Evolutionary conservation across 2,888 invertebrate species (phyloP), one percentile per base, ranked within the genome.

Genomic region (Lithophane semibrunnea): DNA sequence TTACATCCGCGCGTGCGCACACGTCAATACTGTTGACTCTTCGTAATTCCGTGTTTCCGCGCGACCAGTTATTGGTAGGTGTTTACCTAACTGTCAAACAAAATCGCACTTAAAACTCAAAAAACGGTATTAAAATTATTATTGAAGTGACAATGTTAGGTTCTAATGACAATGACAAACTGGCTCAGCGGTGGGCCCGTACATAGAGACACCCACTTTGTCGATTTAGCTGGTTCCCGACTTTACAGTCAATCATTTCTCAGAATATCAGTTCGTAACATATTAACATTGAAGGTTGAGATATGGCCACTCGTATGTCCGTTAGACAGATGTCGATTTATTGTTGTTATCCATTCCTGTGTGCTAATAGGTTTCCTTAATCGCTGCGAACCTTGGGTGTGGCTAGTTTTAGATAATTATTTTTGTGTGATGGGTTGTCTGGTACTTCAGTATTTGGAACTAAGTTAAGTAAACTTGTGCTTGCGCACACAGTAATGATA

Each of bases 81-180:
- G 92, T 95, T 94, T 94, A 90, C 80, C 82, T 94, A 94, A 94
- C 94, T 93, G 94, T 92, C 87, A 89, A 91, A 93, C 65, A 80
- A 94, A 91, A 95, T 92, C 89, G 87, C 92, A 90, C 93, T 93
- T 90, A 92, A 91, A 86, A 93, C 92, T 91, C 86, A 91, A 91
- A 94, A 88, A 87, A 94, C 93, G 91, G 93, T 90, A 88, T 93
- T 94, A 92, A 88, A 92, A 77, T 84, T 84, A 81, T 78, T 84
- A 81, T 93, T 91, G 91, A 79, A 72, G 75, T 82, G 82, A 76
- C 85, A 84, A 75, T 82, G 76, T 82, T 76, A 74, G 88, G 86
- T 90, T 92, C 89, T 93, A 92, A 92, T 94, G 93, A 94, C 90
- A 91, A 82, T 86, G 91, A 91, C 91, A 92, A 93, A 94, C 92